These are phyloP conservation scores for Rhyacichthys aspro DNA, from an alignment of 2,797 vertebrate species.

Conservation along the genomic window DNA sequence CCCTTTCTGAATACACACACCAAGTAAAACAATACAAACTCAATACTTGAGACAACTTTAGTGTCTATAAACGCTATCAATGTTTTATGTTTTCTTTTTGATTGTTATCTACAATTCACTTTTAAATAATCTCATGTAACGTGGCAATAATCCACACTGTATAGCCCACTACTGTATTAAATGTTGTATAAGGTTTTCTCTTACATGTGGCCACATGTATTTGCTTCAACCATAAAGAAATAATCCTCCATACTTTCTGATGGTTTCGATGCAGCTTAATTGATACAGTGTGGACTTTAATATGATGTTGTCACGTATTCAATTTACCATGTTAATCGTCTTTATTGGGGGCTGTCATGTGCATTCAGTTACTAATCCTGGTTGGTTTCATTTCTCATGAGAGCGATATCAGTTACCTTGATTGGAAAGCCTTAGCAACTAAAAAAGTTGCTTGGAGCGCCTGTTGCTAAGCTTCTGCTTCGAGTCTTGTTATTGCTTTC, in stretches of 20 bases:
- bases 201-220: no score
- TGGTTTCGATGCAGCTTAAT: background rate
- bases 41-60: no score
- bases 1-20: no score
- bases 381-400: constrained; percentile 31
- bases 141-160: no score
- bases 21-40: no score
- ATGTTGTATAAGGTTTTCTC: no score
- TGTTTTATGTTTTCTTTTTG: no score
- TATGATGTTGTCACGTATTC: background rate
- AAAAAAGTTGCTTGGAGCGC: constrained; percentile 50
- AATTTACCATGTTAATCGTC: constrained; percentile 16
- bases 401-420: constrained; percentile 49
- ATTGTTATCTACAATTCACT: no score
- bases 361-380: constrained; percentile 37
- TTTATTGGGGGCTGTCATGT: constrained; percentile 18
- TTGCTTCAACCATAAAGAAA: no score
- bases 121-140: no score
- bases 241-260: background rate
- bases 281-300: background rate
- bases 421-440: constrained; percentile 69
- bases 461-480: constrained; percentile 66
- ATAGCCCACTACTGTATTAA: no score
- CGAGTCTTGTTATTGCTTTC: constrained; percentile 49
- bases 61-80: no score